Conservation (phyloP, 2,113 vertebrate species). For the Poeciliopsis occidentalis region DNA sequence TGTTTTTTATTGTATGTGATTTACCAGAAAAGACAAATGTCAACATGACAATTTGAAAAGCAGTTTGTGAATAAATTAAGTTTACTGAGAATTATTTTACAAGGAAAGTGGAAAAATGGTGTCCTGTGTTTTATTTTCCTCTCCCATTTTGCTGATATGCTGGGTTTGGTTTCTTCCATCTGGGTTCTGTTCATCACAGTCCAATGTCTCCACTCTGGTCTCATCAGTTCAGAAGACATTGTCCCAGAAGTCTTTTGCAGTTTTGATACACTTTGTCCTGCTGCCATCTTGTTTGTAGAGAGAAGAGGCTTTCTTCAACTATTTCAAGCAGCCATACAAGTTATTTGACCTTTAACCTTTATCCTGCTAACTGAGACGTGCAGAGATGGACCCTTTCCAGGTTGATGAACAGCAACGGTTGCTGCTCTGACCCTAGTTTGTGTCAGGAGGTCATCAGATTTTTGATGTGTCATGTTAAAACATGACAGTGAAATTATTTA, state of each 20-base stretch:
- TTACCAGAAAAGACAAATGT: conserved; percentile 59
- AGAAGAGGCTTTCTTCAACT: neutral
- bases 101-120: conserved; percentile 63
- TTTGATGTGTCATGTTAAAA: too few species aligned
- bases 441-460: too few species aligned
- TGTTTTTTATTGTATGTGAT: conserved; percentile 83
- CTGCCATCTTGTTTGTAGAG: neutral
- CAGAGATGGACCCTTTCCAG: too few species aligned
- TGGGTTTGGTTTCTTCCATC: neutral
- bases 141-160: neutral
- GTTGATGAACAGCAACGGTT: too few species aligned
- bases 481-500: too few species aligned
- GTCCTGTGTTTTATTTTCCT: conserved; percentile 41
- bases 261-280: neutral
- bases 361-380: neutral
- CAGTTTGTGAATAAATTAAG: conserved; percentile 85
- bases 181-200: too few species aligned
- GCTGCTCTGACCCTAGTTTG: too few species aligned
- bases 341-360: neutral
- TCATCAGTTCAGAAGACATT: neutral
- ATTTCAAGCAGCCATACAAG: neutral
- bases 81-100: conserved; percentile 85
- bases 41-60: conserved; percentile 72
- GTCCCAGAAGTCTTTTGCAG: too few species aligned
- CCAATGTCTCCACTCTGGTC: neutral